Evolutionary conservation across 2,888 invertebrate species (phyloP).

Genomic region (Sinodicranocentrus sp.): DNA sequence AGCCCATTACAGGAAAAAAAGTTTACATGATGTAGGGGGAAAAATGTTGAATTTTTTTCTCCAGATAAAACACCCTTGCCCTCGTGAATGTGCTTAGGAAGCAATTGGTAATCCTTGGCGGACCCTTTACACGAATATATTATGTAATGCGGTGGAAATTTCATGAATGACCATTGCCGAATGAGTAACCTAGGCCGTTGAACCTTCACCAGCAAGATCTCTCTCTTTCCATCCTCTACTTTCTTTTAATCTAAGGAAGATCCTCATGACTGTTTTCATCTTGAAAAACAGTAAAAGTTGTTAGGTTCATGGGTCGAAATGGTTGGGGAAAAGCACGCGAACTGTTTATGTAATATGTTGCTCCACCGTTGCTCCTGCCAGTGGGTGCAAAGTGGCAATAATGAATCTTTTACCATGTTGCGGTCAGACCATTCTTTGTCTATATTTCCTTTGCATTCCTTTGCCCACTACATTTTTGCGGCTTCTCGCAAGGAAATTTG

Average conservation of each 20-base stretch:
- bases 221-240: background rate
- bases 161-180: conserved; percentile 20
- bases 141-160: no score
- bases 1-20: no score
- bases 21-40: no score
- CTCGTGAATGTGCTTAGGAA: no score
- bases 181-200: conserved; percentile 36
- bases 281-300: conserved; percentile 13
- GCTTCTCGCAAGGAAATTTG: background rate
- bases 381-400: conserved; percentile 66
- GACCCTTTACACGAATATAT: no score
- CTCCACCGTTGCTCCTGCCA: background rate
- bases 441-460: no score
- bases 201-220: conserved; percentile 1
- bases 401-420: conserved; percentile 65
- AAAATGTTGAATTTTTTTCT: no score
- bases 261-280: conserved; percentile 6
- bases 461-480: background rate
- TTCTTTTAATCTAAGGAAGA: conserved; percentile 3
- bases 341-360: conserved; percentile 51
- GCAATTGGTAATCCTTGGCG: no score
- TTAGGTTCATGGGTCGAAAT: background rate
- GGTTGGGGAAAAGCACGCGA: conserved; percentile 16
- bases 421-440: no score
- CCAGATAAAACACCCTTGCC: no score